Evolutionary conservation across 2,888 invertebrate species (phyloP), one percentile per base, ranked within the genome.

Genomic region (Metopia argyrocephala): DNA sequence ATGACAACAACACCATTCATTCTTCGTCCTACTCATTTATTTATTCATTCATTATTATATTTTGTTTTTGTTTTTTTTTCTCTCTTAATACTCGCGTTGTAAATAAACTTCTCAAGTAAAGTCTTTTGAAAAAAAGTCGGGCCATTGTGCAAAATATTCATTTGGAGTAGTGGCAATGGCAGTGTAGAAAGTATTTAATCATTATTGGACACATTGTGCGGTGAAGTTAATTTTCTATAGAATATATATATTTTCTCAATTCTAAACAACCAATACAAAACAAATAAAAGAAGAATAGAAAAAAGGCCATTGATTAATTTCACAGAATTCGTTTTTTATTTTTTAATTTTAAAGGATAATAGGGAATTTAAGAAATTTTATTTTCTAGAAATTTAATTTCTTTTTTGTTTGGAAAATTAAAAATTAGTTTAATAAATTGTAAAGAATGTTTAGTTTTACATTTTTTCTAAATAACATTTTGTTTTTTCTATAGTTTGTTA

Each of bases 71-170:
- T n/a, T n/a, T 38, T 38, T 38, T 7, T 31, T 7, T 38, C 38
- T 38, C 46, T 68, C 50, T 23, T 75, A 52, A 75, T 68, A 52
- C 48, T 25, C n/a, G 56, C 56, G 66, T 74, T 69, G 65, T 61
- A 81, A 81, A 81, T 81, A 81, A 70, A 81, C 78, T 78, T 56
- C 74, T 75, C 54, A 78, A 78, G 78, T 50, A 61, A n/a, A n/a
- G n/a, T n/a, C n/a, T n/a, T n/a, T n/a, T n/a, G n/a, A n/a, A 31
- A 3, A 31, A 12, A 31, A 31, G 12, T 12, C 3, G 31, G 12
- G 31, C 31, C 31, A 31, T 31, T 31, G 31, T 31, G 31, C 12
- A 12, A 0, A 31, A 12, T 7, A 31, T 3, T 12, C 31, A 31
- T 12, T 31, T 7, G 7, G 12, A 31, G 31, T 31, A 12, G 18